phyloP scores from a whole-genome alignment of 2,797 vertebrate genomes.

The Oophaga sylvatica region DNA sequence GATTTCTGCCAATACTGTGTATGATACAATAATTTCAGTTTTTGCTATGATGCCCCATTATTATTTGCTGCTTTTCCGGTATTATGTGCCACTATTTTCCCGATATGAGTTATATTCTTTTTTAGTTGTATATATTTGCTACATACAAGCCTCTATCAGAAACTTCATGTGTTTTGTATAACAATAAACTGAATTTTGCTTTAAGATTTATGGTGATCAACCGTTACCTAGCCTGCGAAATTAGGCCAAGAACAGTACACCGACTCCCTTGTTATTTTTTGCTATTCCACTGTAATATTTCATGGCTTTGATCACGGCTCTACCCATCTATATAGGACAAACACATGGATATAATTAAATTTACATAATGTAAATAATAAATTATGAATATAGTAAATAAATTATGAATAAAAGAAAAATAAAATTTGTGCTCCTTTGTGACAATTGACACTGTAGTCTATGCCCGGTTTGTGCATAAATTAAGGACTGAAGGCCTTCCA shows the following conservation, averaged over 20 bases:
- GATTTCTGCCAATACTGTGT: no score
- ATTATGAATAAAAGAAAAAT: constrained; percentile 11
- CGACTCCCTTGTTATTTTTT: background rate
- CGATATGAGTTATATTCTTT: background rate
- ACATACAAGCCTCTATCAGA: background rate
- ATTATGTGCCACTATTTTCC: background rate
- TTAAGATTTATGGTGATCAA: background rate
- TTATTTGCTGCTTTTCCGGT: background rate
- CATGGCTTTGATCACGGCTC: background rate
- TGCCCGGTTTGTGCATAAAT: background rate
- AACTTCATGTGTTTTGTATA: background rate
- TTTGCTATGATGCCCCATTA: background rate
- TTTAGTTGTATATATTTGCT: background rate
- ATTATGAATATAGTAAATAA: constrained; percentile 20
- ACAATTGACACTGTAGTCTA: background rate
- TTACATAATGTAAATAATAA: constrained; percentile 25
- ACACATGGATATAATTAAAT: constrained; percentile 26
- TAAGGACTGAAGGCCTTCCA: background rate
- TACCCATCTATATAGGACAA: constrained; percentile 21
- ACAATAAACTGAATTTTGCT: background rate
- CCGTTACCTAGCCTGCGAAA: background rate
- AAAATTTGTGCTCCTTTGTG: background rate
- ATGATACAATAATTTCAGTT: background rate
- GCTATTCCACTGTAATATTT: background rate
- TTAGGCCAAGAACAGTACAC: background rate